Percentiles rank a stretch among this genome's conserved stretches.
Conservation (phyloP, 2,888 invertebrate species). For the Noctua janthe region DNA sequence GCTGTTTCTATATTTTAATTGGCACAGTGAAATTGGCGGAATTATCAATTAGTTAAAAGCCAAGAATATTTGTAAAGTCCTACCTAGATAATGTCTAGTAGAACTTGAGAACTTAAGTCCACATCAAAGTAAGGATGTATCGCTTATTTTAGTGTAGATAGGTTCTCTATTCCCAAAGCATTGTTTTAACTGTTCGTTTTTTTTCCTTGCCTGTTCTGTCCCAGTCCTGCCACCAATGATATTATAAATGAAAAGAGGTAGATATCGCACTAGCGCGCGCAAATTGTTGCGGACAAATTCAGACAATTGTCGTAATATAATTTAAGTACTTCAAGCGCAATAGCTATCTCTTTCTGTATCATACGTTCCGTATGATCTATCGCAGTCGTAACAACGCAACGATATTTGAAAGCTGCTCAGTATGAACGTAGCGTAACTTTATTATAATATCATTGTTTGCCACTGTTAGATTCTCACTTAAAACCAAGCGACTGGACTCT, state of each 20-base stretch:
- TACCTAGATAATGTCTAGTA: background rate
- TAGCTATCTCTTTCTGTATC: too few species aligned
- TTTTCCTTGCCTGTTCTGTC: background rate
- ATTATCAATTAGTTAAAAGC: background rate
- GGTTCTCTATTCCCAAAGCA: background rate
- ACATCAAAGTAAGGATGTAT: background rate
- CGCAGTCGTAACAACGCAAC: too few species aligned
- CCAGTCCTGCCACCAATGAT: background rate
- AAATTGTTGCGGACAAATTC: too few species aligned
- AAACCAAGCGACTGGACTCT: background rate
- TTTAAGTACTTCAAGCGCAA: too few species aligned
- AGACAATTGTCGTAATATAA: too few species aligned
- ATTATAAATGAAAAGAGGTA: too few species aligned
- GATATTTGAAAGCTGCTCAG: too few species aligned
- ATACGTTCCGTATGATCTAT: too few species aligned
- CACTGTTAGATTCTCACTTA: background rate
- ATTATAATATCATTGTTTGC: background rate
- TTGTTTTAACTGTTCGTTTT: background rate
- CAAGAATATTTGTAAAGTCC: background rate
- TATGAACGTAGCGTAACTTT: too few species aligned
- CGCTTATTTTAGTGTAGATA: background rate
- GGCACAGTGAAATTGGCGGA: background rate
- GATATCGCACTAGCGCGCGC: too few species aligned
- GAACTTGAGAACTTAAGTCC: background rate
- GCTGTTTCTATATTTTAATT: conserved; percentile 11